These are phyloP conservation scores for Drosophila elegans DNA, from an alignment of 1,140 invertebrate species.

Conservation along the genomic window DNA sequence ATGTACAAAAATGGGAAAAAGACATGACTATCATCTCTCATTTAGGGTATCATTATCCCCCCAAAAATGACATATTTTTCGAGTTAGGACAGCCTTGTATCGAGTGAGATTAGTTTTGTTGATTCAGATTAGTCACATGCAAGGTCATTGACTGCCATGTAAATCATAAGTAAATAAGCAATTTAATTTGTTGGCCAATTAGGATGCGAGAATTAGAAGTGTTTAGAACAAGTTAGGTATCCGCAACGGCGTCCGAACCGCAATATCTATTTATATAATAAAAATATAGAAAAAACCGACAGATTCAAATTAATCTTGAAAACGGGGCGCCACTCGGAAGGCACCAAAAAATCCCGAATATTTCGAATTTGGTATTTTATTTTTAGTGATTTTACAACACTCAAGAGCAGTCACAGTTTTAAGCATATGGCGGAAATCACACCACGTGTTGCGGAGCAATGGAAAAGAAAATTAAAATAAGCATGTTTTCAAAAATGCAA, in stretches of 20 bases:
- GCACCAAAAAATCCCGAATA: slow-evolving; percentile 14
- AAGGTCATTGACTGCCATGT: slow-evolving; percentile 54
- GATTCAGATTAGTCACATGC: slow-evolving; percentile 57
- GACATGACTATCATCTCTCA: not conserved
- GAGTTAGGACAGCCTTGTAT: slow-evolving; percentile 12
- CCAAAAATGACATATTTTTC: not conserved
- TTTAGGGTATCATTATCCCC: slow-evolving; percentile 2
- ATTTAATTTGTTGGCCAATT: slow-evolving; percentile 73
- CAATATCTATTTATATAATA: slow-evolving; percentile 83
- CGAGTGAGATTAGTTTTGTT: slow-evolving; percentile 44
- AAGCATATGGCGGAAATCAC: not conserved
- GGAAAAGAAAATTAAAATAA: not conserved
- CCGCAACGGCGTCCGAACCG: slow-evolving; percentile 64
- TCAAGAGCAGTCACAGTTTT: not conserved
- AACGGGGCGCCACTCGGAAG: not conserved
- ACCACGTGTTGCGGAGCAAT: slow-evolving; percentile 27
- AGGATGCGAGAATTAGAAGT: slow-evolving; percentile 52
- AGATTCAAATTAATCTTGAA: slow-evolving; percentile 15
- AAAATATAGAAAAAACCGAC: slow-evolving; percentile 42
- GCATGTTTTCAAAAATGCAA: not conserved
- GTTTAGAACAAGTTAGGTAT: slow-evolving; percentile 67
- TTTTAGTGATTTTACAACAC: not conserved
- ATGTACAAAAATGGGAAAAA: not conserved
- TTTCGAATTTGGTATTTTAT: slow-evolving; percentile 2
- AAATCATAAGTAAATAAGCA: slow-evolving; percentile 62